These are phyloP conservation scores for Caenorhabditis elegans DNA, from an alignment of 1,140 invertebrate species.

Conservation along the genomic window DNA sequence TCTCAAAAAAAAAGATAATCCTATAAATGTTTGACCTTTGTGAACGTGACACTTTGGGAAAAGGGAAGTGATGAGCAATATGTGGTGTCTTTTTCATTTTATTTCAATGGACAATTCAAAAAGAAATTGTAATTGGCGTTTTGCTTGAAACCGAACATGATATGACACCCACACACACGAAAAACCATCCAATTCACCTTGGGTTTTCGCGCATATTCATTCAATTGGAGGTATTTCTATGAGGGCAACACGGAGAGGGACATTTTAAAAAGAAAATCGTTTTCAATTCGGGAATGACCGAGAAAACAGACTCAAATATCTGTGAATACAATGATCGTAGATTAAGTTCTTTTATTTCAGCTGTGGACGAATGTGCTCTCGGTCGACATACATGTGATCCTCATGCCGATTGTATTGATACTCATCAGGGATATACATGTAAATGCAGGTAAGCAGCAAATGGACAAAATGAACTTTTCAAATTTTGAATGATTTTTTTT, in stretches of 20 bases:
- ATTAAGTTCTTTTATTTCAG: slow-evolving; percentile 48
- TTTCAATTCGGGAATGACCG: neutral
- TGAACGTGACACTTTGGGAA: neutral
- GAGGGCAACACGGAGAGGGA: too few species aligned
- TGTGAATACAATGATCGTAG: neutral
- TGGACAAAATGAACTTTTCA: too few species aligned
- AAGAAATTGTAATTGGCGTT: slow-evolving; percentile 5
- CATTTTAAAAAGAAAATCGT: neutral
- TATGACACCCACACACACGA: neutral
- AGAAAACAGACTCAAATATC: neutral
- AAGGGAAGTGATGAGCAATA: neutral
- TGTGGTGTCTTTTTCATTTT: slow-evolving; percentile 1
- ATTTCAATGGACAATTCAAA: neutral
- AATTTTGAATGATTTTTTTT: too few species aligned
- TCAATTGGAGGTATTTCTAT: neutral
- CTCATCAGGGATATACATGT: slow-evolving; percentile 66
- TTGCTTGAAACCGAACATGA: slow-evolving; percentile 19
- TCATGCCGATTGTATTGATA: slow-evolving; percentile 67
- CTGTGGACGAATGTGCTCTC: slow-evolving; percentile 60
- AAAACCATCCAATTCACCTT: slow-evolving; percentile 14
- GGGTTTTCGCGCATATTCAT: slow-evolving; percentile 31
- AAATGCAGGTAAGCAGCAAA: slow-evolving; percentile 54
- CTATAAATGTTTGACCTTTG: neutral
- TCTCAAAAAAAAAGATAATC: neutral
- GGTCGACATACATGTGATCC: slow-evolving; percentile 65